A percentile compares a stretch with the other conserved stretches of the same genome.
Conservation (phyloP, 2,113 vertebrate genomes). For the Motacilla alba region DNA sequence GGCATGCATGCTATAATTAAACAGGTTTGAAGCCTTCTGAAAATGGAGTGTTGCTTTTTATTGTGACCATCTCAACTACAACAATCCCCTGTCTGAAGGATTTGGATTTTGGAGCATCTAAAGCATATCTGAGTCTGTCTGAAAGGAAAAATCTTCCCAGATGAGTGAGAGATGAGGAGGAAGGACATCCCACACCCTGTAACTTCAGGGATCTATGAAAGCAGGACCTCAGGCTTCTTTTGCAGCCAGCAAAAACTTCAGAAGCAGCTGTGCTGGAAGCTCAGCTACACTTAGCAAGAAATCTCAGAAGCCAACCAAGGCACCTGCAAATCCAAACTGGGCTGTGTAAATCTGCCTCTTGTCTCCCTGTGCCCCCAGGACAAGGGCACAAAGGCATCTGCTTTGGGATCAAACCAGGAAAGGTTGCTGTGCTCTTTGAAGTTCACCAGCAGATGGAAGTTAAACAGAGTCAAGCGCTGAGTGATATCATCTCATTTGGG, state of each 20-base stretch:
- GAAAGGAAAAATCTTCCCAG: neutral
- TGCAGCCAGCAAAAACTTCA: neutral
- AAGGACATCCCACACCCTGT: neutral
- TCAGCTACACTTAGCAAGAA: neutral
- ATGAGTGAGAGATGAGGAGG: neutral
- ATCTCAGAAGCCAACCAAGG: neutral
- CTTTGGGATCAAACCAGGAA: neutral
- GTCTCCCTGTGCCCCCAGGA: neutral
- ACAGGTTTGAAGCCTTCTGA: neutral
- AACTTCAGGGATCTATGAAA: neutral
- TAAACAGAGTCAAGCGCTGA: neutral
- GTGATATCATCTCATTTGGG: neutral
- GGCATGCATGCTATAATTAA: too few relatives aligned
- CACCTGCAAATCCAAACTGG: neutral
- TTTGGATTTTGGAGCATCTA: neutral
- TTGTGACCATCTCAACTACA: neutral
- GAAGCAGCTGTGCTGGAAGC: neutral
- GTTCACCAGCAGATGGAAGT: neutral
- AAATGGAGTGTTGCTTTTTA: neutral
- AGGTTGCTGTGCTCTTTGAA: neutral
- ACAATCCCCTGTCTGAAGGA: neutral
- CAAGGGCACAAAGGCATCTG: accelerated
- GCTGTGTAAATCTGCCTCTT: neutral
- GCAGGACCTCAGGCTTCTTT: neutral
- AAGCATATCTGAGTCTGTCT: neutral